Evolutionary conservation across 2,113 vertebrate species (phyloP), one percentile per base, ranked within the genome.

Genomic region (Delphinus delphis): DNA sequence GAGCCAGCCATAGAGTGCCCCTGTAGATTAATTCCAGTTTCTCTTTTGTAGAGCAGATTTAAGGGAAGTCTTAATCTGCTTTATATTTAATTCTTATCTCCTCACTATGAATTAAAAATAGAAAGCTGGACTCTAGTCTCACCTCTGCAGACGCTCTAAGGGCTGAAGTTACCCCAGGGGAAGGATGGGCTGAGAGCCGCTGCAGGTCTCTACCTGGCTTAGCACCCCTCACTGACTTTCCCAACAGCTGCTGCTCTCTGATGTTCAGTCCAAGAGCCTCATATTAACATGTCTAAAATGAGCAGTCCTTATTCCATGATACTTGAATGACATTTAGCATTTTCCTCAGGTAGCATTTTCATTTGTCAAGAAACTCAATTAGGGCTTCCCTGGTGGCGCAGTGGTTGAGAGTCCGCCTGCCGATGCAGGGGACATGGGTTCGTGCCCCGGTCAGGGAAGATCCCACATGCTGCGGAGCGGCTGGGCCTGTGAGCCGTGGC

Each of bases 71-170:
- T 97, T 91, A 79, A 60, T 95, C 58, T 96, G 90, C 96, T 89
- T 89, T 0, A 95, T 81, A 93, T 90, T 96, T 98, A 93, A 94
- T 77, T 97, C 92, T 58, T 97, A 97, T 98, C 98, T 94, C 4
- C 91, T 97, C 74, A 74, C 79, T 90, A 11, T 63, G 90, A 31
- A 96, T 88, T 97, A 93, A 97, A 98, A 95, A 95, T 95, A 96
- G 96, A 95, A 94, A 33, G 62, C 88, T 63, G 89, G 77, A 86
- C 81, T 81, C 36, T 17, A 25, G 55, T 28, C 84, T 94, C 14
- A 62, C 79, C 55, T 94, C 47, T 31, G 11, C 31, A 58, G 74
- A 93, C 25, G 50, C 65, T 11, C 15, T 10, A 50, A 55, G n/a
- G 70, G 67, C 89, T 96, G 85, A n/a, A 18, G 94, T 90, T 73